These are phyloP conservation scores for Caenorhabditis tropicalis DNA, from an alignment of 1,140 invertebrate species.

Conservation along the genomic window DNA sequence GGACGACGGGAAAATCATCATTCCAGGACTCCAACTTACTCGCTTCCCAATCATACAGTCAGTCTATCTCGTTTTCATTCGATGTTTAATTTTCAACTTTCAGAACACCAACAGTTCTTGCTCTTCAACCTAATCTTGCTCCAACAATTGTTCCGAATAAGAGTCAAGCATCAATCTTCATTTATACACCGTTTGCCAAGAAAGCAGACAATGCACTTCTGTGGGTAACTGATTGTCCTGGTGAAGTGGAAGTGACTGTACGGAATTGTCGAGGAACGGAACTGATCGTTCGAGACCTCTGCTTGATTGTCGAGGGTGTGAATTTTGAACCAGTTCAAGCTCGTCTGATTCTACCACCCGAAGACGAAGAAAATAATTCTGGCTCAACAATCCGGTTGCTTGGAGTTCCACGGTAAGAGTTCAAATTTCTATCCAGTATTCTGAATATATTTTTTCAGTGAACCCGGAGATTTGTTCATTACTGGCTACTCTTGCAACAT, in stretches of 20 bases:
- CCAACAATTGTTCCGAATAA: constrained; percentile 60
- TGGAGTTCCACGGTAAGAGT: background rate
- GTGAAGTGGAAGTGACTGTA: constrained; percentile 64
- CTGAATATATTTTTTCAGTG: constrained; percentile 50
- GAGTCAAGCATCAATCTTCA: constrained; percentile 63
- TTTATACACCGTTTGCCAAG: constrained; percentile 71
- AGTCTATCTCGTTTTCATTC: constrained; percentile 15
- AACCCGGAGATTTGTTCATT: constrained; percentile 62
- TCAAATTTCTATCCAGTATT: background rate
- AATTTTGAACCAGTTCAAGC: constrained; percentile 59
- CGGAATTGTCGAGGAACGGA: constrained; percentile 62
- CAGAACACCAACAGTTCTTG: constrained; percentile 62
- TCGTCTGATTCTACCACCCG: background rate
- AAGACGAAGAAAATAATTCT: background rate
- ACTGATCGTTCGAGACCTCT: constrained; percentile 63
- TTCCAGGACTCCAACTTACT: constrained; percentile 68
- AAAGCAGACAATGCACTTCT: constrained; percentile 57
- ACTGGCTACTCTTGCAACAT: constrained; percentile 69
- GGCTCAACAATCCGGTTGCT: constrained; percentile 6
- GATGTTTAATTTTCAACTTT: background rate
- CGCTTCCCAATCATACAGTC: constrained; percentile 67
- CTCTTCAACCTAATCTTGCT: constrained; percentile 64
- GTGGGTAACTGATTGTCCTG: constrained; percentile 69
- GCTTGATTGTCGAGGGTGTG: constrained; percentile 62
- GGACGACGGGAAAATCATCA: constrained; percentile 63